Percentiles rank a stretch among this genome's conserved stretches.
Evolutionary conservation across 1,140 invertebrate genomes (phyloP).

Genomic region (Cyclina sinensis): DNA sequence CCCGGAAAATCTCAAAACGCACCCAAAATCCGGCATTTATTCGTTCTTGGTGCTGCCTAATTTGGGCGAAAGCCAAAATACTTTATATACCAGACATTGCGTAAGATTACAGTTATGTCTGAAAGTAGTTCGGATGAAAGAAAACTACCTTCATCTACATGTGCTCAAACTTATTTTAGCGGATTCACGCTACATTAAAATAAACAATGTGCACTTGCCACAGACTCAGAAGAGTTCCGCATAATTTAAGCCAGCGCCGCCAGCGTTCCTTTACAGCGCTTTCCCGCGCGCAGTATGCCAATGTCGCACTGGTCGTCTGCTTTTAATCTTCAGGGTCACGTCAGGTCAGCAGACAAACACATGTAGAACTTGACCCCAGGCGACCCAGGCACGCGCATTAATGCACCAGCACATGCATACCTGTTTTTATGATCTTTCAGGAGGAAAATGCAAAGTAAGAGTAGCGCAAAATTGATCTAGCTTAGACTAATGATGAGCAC

Average conservation of each 20-base stretch:
- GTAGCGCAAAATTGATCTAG: neutral
- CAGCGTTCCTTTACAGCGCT: slow-evolving; percentile 1
- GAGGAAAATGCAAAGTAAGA: neutral
- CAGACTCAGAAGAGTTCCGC: slow-evolving; percentile 10
- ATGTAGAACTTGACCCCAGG: neutral
- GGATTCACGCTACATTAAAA: slow-evolving; percentile 39
- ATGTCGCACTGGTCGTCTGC: slow-evolving; percentile 26
- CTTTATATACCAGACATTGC: slow-evolving; percentile 36
- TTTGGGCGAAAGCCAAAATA: slow-evolving; percentile 36
- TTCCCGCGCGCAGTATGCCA: neutral
- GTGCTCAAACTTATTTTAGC: slow-evolving; percentile 24
- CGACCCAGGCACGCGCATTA: neutral
- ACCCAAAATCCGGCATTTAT: slow-evolving; percentile 15
- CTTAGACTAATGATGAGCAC: too few species aligned
- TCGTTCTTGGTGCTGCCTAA: slow-evolving; percentile 4
- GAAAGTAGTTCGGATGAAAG: slow-evolving; percentile 10
- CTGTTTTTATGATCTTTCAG: neutral
- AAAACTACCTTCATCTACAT: slow-evolving; percentile 32
- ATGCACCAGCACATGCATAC: neutral
- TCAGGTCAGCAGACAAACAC: neutral
- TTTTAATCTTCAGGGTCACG: neutral
- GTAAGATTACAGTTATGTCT: slow-evolving; percentile 29
- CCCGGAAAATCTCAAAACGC: neutral
- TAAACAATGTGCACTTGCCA: slow-evolving; percentile 30
- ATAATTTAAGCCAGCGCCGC: slow-evolving; percentile 16